A percentile compares a stretch with the other conserved stretches of the same genome.
Evolutionary conservation across 2,888 invertebrate genomes (phyloP).

Genomic region (Drosophila peninsularis): DNA sequence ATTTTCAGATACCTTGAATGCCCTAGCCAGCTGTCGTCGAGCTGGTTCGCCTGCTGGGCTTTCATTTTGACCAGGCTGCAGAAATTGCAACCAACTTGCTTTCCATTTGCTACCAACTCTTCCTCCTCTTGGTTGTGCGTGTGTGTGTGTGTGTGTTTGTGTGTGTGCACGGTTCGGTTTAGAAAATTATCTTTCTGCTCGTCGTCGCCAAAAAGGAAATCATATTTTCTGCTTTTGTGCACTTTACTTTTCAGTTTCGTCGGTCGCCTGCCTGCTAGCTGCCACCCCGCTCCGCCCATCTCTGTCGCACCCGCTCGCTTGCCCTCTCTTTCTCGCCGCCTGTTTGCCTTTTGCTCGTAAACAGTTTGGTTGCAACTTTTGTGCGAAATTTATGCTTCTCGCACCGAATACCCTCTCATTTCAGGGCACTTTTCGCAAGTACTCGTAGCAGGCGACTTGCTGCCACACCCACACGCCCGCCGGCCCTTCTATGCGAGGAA

Average conservation of each 20-base stretch:
- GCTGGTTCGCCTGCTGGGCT: conserved; percentile 28
- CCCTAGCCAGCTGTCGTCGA: conserved; percentile 64
- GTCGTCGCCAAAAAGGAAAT: conserved; percentile 83
- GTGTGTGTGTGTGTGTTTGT: conserved; percentile 15
- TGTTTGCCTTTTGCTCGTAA: conserved; percentile 63
- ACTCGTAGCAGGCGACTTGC: conserved; percentile 57
- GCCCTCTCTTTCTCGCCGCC: background rate
- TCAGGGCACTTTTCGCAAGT: conserved; percentile 76
- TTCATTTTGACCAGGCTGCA: conserved; percentile 77
- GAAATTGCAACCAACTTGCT: conserved; percentile 72
- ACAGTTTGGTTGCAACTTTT: conserved; percentile 82
- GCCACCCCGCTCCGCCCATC: background rate
- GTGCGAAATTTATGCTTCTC: conserved; percentile 80
- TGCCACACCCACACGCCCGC: conserved; percentile 21
- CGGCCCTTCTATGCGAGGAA: conserved; percentile 47
- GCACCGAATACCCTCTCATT: conserved; percentile 52
- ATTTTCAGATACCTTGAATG: conserved; percentile 70
- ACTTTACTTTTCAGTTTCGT: conserved; percentile 79
- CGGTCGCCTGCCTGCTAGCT: conserved; percentile 27
- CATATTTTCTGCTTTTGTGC: conserved; percentile 84
- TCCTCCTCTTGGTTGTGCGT: background rate
- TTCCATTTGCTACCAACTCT: conserved; percentile 44
- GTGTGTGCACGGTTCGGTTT: conserved; percentile 57
- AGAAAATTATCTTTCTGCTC: conserved; percentile 83
- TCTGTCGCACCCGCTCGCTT: background rate